Base-by-base conservation (phyloP, 2,888 invertebrate genomes). In the Deilephila elpenor region DNA sequence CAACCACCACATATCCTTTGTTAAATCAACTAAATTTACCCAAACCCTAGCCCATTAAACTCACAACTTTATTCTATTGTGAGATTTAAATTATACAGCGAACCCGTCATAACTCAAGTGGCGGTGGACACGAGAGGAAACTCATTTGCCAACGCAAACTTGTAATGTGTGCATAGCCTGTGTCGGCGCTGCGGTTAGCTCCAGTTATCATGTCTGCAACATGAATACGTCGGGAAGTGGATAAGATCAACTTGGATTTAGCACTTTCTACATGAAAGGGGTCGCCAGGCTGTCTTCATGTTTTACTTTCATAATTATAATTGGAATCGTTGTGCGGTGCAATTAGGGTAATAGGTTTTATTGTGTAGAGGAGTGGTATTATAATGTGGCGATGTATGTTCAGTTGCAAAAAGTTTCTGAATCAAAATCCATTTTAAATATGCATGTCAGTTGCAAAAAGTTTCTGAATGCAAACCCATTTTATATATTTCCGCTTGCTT, bases 61-160 rank as follows among this genome's bases (percentile, higher is more conserved):
- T 5, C 56, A 56, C 25, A 64, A 64, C 34, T 20, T 37, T 44
- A 37, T 64, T 44, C 20, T 64, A 64, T 44, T 37, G 37, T 64
- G 37, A 64, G 44, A 64, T 64, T 44, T 20, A 64, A 64, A 20
- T 64, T 64, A 64, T 44, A 44, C 64, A 14, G 64, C 11, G 64
- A 37, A 44, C 37, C 64, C 20, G 64, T 37, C 64, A 64, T 64
- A 37, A 64, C 37, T 64, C 67, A 51, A 56, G 56, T 56, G 37
- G 20, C 17, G 60, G 51, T 67, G 67, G 67, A 25, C 25, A 51
- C 51, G 67, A 51, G 67, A 44, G 44, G 51, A 67, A 64, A 67
- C 67, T 67, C 67, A 67, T 67, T 67, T 51, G 51, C 44, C 62
- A 62, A 62, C 44, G 67, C 67, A 51, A 67, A 67, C 51, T 67